phyloP scores from a whole-genome alignment of 2,113 vertebrate species.

The Dicentrarchus labrax region DNA sequence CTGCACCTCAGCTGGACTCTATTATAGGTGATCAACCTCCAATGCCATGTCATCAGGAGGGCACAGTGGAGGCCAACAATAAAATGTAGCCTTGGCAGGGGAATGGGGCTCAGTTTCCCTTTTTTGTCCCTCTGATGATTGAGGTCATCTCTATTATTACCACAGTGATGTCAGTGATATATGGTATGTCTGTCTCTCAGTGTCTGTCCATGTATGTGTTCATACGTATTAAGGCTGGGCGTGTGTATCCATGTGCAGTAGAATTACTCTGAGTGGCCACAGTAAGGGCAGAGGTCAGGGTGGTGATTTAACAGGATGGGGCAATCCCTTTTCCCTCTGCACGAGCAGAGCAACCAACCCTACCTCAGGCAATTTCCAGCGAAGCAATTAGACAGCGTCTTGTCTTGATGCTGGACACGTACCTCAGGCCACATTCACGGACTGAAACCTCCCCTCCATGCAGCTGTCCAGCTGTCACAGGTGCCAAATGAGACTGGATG shows the following conservation, averaged over 20 bases:
- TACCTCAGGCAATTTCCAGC: conserved; percentile 65
- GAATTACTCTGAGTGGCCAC: conserved; percentile 58
- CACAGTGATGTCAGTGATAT: conserved; percentile 63
- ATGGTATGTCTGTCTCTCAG: conserved; percentile 33
- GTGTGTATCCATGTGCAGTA: conserved; percentile 53
- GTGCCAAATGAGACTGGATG: conserved; percentile 26
- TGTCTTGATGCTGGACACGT: conserved; percentile 74
- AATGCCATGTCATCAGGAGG: conserved; percentile 64
- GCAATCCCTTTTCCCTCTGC: conserved; percentile 45
- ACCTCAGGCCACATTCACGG: conserved; percentile 52
- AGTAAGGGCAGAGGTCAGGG: conserved; percentile 76
- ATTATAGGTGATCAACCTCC: conserved; percentile 70
- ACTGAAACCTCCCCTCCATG: conserved; percentile 37
- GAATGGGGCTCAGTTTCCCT: conserved; percentile 50
- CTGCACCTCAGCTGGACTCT: conserved; percentile 60
- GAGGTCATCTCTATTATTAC: conserved; percentile 80
- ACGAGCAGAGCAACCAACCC: conserved; percentile 10
- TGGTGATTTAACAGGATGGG: conserved; percentile 73
- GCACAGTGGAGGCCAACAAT: conserved; percentile 49
- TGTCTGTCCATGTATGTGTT: conserved; percentile 33
- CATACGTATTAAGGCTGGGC: conserved; percentile 18
- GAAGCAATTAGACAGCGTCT: conserved; percentile 72
- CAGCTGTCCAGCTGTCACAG: conserved; percentile 41
- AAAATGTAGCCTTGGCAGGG: conserved; percentile 62
- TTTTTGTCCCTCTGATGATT: conserved; percentile 73